phyloP scores from a whole-genome alignment of 1,140 invertebrate genomes.

The Wasmannia auropunctata region DNA sequence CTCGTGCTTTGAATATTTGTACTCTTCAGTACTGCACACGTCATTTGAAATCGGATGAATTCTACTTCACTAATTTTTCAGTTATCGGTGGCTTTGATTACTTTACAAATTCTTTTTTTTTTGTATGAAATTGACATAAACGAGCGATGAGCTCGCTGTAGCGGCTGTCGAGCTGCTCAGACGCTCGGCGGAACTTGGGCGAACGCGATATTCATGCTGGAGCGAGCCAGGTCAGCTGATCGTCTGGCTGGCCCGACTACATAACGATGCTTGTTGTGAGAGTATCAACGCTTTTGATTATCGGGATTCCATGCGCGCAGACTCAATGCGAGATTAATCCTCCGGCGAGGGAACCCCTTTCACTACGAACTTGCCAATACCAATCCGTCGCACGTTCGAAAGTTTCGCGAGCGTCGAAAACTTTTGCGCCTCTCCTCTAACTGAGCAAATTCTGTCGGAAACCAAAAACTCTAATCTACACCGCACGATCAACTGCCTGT shows the following conservation, averaged over 20 bases:
- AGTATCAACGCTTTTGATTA: conserved; percentile 77
- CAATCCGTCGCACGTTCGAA: conserved; percentile 64
- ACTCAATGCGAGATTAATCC: conserved; percentile 75
- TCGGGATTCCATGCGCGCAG: conserved; percentile 74
- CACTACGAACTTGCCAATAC: conserved; percentile 71
- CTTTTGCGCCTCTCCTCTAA: conserved; percentile 66
- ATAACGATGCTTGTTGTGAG: conserved; percentile 73
- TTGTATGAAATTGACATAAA: not conserved
- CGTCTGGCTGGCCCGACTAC: conserved; percentile 58
- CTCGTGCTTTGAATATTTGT: not conserved
- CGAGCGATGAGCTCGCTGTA: not conserved
- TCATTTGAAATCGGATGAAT: not conserved
- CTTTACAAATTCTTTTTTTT: not conserved
- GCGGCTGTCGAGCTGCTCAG: not conserved
- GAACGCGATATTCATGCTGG: conserved; percentile 11
- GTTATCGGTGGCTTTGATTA: not conserved
- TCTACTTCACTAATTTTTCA: not conserved
- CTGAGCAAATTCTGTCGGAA: conserved; percentile 64
- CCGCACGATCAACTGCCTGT: not conserved
- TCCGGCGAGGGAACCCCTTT: conserved; percentile 70
- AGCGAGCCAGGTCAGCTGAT: conserved; percentile 70
- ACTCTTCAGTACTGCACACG: not conserved
- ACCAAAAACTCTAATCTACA: conserved; percentile 53
- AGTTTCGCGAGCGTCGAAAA: conserved; percentile 70
- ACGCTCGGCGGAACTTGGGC: not conserved